These are phyloP conservation scores for Melopsittacus undulatus DNA, from an alignment of 2,797 vertebrate species.

Conservation along the genomic window DNA sequence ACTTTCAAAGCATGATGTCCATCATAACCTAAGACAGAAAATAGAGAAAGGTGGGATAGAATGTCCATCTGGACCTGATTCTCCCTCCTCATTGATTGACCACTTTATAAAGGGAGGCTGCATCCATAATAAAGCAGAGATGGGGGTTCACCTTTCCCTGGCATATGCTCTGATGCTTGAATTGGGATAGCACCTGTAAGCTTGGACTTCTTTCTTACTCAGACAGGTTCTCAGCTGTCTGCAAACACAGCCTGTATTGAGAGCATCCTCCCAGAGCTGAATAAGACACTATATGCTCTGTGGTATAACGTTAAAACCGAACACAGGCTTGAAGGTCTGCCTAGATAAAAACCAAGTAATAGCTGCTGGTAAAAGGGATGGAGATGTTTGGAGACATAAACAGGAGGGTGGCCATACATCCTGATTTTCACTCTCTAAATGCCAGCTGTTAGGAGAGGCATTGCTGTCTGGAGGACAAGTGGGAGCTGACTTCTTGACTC, in stretches of 20 bases:
- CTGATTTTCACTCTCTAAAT: background rate
- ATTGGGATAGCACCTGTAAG: background rate
- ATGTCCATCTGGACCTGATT: background rate
- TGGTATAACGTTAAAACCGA: background rate
- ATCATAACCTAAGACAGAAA: background rate
- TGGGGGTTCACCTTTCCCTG: background rate
- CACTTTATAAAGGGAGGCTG: background rate
- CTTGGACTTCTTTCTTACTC: background rate
- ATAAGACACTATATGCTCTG: background rate
- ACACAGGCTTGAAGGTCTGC: background rate
- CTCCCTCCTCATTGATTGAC: background rate
- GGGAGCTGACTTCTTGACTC: background rate
- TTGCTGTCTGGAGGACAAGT: background rate
- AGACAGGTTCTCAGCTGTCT: background rate
- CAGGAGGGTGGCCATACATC: background rate
- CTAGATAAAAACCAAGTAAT: background rate
- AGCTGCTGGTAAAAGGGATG: background rate
- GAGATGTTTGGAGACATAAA: background rate
- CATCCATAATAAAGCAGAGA: background rate
- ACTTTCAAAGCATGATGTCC: background rate
- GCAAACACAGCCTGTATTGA: background rate
- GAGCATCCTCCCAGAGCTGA: background rate
- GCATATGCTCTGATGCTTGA: background rate
- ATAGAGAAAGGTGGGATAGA: background rate
- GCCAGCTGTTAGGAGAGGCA: background rate